Conservation (phyloP, 1,140 invertebrate genomes). For the Drosophila parvula region DNA sequence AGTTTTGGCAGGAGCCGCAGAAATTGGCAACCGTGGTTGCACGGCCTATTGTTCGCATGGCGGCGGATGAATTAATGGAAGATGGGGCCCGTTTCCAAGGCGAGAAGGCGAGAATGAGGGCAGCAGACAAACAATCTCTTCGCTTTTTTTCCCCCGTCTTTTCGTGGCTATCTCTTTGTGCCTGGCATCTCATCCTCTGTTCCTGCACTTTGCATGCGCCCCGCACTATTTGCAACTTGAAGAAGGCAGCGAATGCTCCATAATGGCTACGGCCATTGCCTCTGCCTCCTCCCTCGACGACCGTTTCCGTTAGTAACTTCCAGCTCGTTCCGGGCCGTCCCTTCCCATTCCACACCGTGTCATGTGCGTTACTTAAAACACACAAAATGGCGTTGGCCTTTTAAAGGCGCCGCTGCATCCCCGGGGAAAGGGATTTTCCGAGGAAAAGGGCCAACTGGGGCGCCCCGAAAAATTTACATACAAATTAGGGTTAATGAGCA, state of each 20-base stretch:
- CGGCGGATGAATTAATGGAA: constrained; percentile 75
- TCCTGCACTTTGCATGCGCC: constrained; percentile 46
- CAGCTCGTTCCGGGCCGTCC: background rate
- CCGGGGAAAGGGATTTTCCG: constrained; percentile 7
- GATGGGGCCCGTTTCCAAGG: constrained; percentile 16
- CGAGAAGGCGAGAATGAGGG: constrained; percentile 37
- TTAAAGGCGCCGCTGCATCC: constrained; percentile 46
- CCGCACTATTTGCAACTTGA: constrained; percentile 34
- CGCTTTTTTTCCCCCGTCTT: constrained; percentile 11
- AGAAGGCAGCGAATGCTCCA: constrained; percentile 19
- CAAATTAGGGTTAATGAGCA: constrained; percentile 83
- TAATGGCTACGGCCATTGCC: constrained; percentile 25
- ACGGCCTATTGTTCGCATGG: constrained; percentile 69
- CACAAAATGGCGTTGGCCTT: constrained; percentile 55
- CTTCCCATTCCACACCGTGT: constrained; percentile 7
- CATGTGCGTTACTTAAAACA: constrained; percentile 65
- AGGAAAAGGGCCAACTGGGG: constrained; percentile 45
- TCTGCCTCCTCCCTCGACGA: background rate
- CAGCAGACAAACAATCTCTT: constrained; percentile 45
- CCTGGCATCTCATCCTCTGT: constrained; percentile 17
- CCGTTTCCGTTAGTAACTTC: constrained; percentile 25
- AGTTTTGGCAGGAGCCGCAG: constrained; percentile 4
- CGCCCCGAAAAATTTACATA: constrained; percentile 75
- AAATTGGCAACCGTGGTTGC: constrained; percentile 15
- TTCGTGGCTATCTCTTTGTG: constrained; percentile 9